Percentiles rank a stretch among this genome's conserved stretches.
These are phyloP conservation scores for Tiliacea citrago DNA, from an alignment of 2,888 invertebrate species.

Conservation along the genomic window DNA sequence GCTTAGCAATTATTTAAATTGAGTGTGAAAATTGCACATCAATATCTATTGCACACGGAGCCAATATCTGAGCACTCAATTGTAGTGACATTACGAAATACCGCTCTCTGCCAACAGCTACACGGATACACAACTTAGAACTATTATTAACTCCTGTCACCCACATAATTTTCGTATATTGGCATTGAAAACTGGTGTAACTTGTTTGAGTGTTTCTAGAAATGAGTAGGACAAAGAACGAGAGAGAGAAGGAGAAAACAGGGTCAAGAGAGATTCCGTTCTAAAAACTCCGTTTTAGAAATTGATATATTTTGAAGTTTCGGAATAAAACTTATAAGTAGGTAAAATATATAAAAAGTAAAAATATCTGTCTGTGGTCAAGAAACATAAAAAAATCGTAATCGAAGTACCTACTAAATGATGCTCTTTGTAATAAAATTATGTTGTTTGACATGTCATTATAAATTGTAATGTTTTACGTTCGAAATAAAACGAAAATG, in stretches of 20 bases:
- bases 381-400: too few species aligned
- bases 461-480: not conserved
- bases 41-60: slow-evolving; percentile 20
- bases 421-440: not conserved
- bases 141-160: slow-evolving; percentile 53
- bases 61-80: slow-evolving; percentile 9
- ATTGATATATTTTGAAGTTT: too few species aligned
- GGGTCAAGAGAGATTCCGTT: not conserved
- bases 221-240: not conserved
- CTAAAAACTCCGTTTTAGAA: not conserved
- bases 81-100: slow-evolving; percentile 36
- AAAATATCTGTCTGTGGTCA: too few species aligned
- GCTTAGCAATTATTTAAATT: not conserved
- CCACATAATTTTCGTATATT: slow-evolving; percentile 55
- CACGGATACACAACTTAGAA: slow-evolving; percentile 59
- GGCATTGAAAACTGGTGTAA: slow-evolving; percentile 53
- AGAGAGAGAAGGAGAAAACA: not conserved
- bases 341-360: too few species aligned
- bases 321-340: too few species aligned
- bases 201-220: not conserved
- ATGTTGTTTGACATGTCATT: not conserved
- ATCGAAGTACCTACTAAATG: too few species aligned
- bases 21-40: not conserved
- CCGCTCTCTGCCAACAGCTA: slow-evolving; percentile 45
- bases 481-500: too few species aligned